Percentiles rank a stretch among this genome's conserved stretches.
These are phyloP conservation scores for Microcebus ravelobensis DNA, from an alignment of 2,113 vertebrate genomes.

Conservation along the genomic window DNA sequence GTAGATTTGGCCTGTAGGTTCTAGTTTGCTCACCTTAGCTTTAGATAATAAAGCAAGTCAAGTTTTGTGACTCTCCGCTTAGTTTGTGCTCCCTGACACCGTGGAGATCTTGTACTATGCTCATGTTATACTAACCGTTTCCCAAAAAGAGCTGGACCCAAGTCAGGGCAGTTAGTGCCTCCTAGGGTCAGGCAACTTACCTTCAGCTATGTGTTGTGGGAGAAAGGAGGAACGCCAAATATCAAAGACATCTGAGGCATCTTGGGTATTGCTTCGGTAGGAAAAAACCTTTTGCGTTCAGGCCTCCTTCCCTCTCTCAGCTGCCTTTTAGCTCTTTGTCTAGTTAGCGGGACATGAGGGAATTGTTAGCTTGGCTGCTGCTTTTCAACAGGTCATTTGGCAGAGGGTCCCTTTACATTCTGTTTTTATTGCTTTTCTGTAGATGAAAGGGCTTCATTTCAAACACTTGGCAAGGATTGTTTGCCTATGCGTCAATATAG, in stretches of 20 bases:
- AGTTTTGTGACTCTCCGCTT: not conserved
- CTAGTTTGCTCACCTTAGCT: not conserved
- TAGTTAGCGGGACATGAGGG: not conserved
- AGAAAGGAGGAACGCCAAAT: not conserved
- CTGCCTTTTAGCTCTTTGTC: not conserved
- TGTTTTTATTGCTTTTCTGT: not conserved
- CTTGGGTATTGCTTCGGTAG: not conserved
- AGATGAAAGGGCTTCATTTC: not conserved
- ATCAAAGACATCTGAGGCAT: not conserved
- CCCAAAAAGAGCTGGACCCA: not conserved
- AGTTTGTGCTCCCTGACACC: not conserved
- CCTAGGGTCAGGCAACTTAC: rapidly evolving
- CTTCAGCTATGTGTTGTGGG: not conserved
- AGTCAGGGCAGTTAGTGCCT: not conserved
- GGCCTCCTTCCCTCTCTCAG: not conserved
- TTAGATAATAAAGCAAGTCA: not conserved
- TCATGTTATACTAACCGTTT: not conserved
- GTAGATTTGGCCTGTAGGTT: not conserved
- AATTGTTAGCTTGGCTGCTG: not conserved
- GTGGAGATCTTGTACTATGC: not conserved
- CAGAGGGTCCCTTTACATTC: not conserved
- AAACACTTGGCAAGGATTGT: not conserved
- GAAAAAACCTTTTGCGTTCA: too few relatives aligned
- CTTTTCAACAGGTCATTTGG: not conserved
- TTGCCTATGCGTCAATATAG: not conserved